Evolutionary conservation across 2,888 invertebrate species (phyloP).

Genomic region (Leptopilina myrica): DNA sequence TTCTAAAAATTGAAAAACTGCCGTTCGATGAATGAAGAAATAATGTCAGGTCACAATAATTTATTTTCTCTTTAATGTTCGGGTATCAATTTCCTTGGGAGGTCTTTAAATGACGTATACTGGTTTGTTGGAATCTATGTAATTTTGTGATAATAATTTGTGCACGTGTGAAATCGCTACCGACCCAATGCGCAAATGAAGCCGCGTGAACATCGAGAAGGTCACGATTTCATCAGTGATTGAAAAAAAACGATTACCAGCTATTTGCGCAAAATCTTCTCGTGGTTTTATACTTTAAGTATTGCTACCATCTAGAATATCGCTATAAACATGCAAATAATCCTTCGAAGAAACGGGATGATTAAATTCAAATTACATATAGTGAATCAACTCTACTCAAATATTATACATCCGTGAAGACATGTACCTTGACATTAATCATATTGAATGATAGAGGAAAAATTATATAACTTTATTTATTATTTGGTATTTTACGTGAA

Average conservation of each 20-base stretch:
- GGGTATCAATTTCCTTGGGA: neutral
- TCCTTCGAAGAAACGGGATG: constrained; percentile 7
- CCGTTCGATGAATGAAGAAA: neutral
- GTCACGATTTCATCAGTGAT: constrained; percentile 40
- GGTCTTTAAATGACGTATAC: neutral
- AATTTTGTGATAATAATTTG: constrained; percentile 36
- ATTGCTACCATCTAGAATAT: constrained; percentile 30
- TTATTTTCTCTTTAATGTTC: neutral
- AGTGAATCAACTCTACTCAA: neutral
- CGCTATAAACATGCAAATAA: constrained; percentile 19
- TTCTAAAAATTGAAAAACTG: neutral
- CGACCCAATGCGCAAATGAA: constrained; percentile 17
- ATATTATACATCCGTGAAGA: neutral
- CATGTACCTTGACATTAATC: too few relatives aligned
- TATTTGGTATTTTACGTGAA: too few relatives aligned
- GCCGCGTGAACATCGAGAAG: constrained; percentile 36
- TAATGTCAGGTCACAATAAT: neutral
- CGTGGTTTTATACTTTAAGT: constrained; percentile 28
- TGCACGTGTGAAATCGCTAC: constrained; percentile 23
- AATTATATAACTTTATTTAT: too few relatives aligned
- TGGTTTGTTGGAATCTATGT: constrained; percentile 12
- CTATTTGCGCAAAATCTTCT: constrained; percentile 37
- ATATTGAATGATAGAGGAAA: too few relatives aligned
- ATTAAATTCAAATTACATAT: constrained; percentile 13
- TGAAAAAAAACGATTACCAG: constrained; percentile 27